Conservation (phyloP, 1,140 invertebrate genomes). For the Ruditapes philippinarum region DNA sequence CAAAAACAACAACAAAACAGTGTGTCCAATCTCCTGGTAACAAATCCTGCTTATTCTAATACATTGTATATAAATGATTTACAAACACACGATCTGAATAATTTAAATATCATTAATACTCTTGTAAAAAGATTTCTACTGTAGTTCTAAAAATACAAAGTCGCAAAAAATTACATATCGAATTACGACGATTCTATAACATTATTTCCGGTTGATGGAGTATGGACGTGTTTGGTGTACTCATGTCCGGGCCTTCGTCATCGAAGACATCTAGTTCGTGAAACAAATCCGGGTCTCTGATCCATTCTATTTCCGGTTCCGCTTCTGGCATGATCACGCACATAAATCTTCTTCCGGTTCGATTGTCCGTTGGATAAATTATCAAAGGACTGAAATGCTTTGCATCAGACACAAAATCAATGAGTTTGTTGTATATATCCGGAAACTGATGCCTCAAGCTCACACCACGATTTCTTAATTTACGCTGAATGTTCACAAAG, state of each 20-base stretch:
- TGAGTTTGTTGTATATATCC: constrained; percentile 93
- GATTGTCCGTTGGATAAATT: constrained; percentile 93
- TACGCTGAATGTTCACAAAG: constrained; percentile 93
- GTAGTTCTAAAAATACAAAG: too few relatives aligned
- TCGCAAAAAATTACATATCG: too few relatives aligned
- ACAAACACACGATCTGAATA: too few relatives aligned
- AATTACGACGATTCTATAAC: background rate
- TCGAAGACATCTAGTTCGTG: constrained; percentile 61
- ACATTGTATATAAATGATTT: too few relatives aligned
- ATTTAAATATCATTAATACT: too few relatives aligned
- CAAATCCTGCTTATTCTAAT: too few relatives aligned
- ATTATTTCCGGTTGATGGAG: constrained; percentile 43
- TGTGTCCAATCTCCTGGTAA: too few relatives aligned
- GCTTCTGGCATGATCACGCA: constrained; percentile 97
- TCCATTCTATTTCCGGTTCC: constrained; percentile 87
- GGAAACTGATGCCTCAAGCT: constrained; percentile 92
- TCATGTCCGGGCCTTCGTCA: constrained; percentile 39
- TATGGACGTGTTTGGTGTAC: constrained; percentile 35
- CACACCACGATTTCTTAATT: constrained; percentile 93
- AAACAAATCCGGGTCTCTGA: constrained; percentile 62
- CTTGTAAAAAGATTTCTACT: too few relatives aligned
- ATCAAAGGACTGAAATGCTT: constrained; percentile 95
- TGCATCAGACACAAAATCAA: constrained; percentile 93
- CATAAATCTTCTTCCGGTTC: constrained; percentile 94
- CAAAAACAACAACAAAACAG: too few relatives aligned